Evolutionary conservation across 2,797 vertebrate species (phyloP).

Genomic region (Darevskia mixta): DNA sequence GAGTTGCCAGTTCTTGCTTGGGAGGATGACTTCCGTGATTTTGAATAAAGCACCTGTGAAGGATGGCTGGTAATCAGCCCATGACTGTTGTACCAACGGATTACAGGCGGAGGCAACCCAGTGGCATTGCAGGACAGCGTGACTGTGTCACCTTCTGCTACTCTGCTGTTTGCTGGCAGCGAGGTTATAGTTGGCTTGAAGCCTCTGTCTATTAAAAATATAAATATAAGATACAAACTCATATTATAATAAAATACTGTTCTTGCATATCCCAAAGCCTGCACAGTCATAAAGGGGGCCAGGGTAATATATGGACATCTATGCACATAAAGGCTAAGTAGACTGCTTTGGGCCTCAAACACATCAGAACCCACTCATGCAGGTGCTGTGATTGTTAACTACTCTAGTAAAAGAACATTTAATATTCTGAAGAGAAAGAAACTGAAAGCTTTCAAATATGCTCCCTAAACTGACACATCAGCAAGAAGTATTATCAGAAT

Average conservation of each 20-base stretch:
- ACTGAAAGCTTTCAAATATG: background rate
- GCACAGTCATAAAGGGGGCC: background rate
- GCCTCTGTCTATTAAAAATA: slow-evolving; percentile 60
- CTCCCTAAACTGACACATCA: too few species aligned
- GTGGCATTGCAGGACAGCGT: slow-evolving; percentile 79
- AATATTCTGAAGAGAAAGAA: background rate
- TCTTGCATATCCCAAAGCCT: background rate
- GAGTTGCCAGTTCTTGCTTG: slow-evolving; percentile 9
- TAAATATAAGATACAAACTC: slow-evolving; percentile 1
- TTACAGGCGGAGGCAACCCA: slow-evolving; percentile 71
- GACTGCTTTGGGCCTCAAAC: background rate
- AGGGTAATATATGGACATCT: background rate
- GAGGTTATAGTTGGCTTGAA: slow-evolving; percentile 73
- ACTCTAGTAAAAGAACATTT: background rate
- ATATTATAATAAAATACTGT: background rate
- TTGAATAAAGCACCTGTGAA: slow-evolving; percentile 68
- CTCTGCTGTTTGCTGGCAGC: slow-evolving; percentile 66
- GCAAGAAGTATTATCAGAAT: background rate
- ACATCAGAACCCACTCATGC: background rate
- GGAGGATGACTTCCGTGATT: slow-evolving; percentile 57
- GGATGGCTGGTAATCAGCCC: slow-evolving; percentile 73
- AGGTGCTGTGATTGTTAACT: background rate
- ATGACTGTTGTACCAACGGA: slow-evolving; percentile 76
- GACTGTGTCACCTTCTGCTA: slow-evolving; percentile 65
- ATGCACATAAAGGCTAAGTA: background rate